Conservation (phyloP, 2,888 invertebrate species). For the Apotomis capreana region DNA sequence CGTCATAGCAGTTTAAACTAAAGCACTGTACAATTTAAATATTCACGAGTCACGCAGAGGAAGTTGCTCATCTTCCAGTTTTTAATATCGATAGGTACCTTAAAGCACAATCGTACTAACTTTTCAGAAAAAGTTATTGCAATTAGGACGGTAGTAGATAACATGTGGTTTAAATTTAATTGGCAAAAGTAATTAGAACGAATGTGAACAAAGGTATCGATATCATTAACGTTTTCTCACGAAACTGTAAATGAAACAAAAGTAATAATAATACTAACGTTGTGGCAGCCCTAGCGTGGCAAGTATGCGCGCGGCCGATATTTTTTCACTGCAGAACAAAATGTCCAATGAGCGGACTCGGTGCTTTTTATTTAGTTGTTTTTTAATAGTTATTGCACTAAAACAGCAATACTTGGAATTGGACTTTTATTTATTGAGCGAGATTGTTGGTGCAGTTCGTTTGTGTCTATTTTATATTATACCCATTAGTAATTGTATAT, state of each 20-base stretch:
- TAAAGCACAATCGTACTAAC: too few relatives aligned
- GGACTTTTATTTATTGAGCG: not conserved
- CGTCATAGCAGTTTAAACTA: too few relatives aligned
- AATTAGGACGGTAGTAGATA: too few relatives aligned
- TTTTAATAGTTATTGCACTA: conserved; percentile 4
- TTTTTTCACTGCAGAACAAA: conserved; percentile 74
- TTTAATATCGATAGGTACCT: too few relatives aligned
- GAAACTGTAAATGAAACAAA: conserved; percentile 22
- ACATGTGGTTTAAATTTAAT: too few relatives aligned
- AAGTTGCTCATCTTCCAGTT: too few relatives aligned
- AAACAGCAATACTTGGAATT: not conserved
- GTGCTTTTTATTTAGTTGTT: conserved; percentile 14
- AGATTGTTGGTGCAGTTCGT: not conserved
- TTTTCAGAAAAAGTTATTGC: too few relatives aligned
- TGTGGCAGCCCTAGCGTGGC: conserved; percentile 68
- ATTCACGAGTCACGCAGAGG: too few relatives aligned
- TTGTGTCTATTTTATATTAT: not conserved
- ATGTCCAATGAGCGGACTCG: conserved; percentile 58
- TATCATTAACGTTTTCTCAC: not conserved
- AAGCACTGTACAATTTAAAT: too few relatives aligned
- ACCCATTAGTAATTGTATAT: not conserved
- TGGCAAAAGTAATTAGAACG: too few relatives aligned
- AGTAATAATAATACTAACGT: conserved; percentile 64
- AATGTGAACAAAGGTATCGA: too few relatives aligned
- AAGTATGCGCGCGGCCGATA: conserved; percentile 80